Base-by-base conservation (phyloP, 2,888 invertebrate genomes). In the Drosophila rellima region DNA sequence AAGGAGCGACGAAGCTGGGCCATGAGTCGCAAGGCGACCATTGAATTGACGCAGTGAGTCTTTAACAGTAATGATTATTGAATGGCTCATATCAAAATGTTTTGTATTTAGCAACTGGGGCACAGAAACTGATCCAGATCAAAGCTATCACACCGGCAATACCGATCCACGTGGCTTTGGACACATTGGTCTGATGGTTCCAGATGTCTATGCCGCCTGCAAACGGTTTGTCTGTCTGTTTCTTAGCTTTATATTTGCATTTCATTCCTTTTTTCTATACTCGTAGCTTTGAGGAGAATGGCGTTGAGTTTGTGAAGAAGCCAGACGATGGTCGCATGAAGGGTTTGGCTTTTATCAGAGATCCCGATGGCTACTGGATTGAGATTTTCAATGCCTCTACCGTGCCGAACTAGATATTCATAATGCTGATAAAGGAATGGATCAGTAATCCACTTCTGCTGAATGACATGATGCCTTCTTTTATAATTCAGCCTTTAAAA, bases 341-440 rank as follows among this genome's bases (percentile, higher is more conserved):
- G 92, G 97, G 97, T 0, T 93, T 98, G 48, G 98, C 98, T 2
- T 98, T 98, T 91, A 97, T 98, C 66, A 96, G 97, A 84, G 98
- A 98, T 92, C 98, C 98, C 0, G 98, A 98, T 91, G 98, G 98
- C 31, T 98, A 98, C 91, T 98, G 98, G 98, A 98, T 98, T 88
- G 98, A 98, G 92, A 97, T 98, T 67, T 95, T 98, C 87, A 95
- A 94, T 76, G 92, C 94, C 59, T 79, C 91, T 74, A 80, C 83
- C 45, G 89, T 92, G 66, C 80, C 61, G 1, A 72, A 47, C 52
- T 75, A 64, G 2, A 42, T 13, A 10, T 44, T 23, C n/a, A n/a
- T n/a, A 0, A 23, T 44, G 44, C 44, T 13, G 42, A 11, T 42
- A 13, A 11, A 11, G 11, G 3, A 1, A 33, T 13, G 13, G 33